These are phyloP conservation scores for Oriolus oriolus DNA, from an alignment of 2,113 vertebrate species.

Conservation along the genomic window DNA sequence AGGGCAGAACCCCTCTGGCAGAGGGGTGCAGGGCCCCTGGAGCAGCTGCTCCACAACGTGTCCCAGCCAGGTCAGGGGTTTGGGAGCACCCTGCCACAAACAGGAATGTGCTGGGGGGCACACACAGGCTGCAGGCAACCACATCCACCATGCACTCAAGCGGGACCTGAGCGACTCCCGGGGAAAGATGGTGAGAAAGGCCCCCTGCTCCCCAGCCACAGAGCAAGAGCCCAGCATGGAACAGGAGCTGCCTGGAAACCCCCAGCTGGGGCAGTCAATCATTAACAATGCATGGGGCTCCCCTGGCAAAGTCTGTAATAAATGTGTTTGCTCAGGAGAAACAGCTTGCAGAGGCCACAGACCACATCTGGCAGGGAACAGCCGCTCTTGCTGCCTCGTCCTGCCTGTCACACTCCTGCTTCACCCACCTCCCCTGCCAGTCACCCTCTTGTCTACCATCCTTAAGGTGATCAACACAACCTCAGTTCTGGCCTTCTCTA, in stretches of 20 bases:
- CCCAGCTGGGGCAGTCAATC: slow-evolving; percentile 25
- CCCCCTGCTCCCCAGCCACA: fast-evolving
- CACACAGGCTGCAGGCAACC: not conserved
- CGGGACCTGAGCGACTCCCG: fast-evolving
- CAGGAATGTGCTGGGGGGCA: not conserved
- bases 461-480: not conserved
- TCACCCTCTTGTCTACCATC: fast-evolving
- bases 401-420: not conserved
- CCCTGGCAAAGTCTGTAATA: not conserved
- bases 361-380: not conserved
- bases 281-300: slow-evolving; percentile 34
- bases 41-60: fast-evolving
- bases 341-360: not conserved
- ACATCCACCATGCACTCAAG: not conserved
- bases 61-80: not conserved
- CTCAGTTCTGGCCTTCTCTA: not conserved
- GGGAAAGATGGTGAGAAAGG: not conserved
- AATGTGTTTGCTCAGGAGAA: slow-evolving; percentile 31
- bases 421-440: not conserved
- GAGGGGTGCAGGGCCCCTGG: not conserved
- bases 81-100: not conserved
- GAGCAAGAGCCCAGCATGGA: not conserved
- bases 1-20: not conserved
- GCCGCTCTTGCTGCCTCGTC: not conserved
- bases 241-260: not conserved